Evolutionary conservation across 2,113 vertebrate species (phyloP).

Genomic region (Nycticebus coucang): DNA sequence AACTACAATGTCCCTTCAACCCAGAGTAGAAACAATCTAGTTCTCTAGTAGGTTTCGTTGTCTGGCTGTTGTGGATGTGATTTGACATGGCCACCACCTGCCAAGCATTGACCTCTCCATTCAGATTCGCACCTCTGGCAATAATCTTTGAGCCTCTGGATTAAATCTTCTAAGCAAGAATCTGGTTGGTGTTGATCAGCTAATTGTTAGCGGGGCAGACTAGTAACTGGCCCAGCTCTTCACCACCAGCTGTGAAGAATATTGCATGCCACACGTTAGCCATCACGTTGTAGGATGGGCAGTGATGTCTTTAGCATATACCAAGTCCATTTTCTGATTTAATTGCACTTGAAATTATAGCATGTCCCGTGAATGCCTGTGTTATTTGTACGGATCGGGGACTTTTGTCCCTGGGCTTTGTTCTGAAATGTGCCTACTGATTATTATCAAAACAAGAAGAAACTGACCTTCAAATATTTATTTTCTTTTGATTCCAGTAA

Average conservation of each 20-base stretch:
- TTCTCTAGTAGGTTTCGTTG: neutral
- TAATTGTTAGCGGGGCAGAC: neutral
- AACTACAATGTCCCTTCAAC: neutral
- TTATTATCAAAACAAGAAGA: neutral
- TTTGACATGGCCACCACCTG: neutral
- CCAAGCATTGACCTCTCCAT: neutral
- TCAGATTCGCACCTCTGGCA: neutral
- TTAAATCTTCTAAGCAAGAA: neutral
- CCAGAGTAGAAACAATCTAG: neutral
- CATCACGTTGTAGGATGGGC: neutral
- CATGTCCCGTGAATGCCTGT: neutral
- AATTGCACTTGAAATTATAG: neutral
- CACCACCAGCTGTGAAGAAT: neutral
- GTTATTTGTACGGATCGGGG: neutral
- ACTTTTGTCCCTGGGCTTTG: neutral
- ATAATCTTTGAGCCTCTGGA: too few species aligned
- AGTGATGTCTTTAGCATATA: neutral
- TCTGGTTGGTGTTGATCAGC: neutral
- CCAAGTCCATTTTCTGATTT: neutral
- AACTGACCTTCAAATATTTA: neutral
- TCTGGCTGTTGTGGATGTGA: rapidly evolving
- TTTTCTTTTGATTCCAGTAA: slow-evolving; percentile 17
- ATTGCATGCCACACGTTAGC: rapidly evolving
- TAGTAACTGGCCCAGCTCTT: neutral
- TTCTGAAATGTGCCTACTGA: neutral